Evolutionary conservation across 2,113 vertebrate species (phyloP).

Genomic region (Mesembrinibis cayennensis): DNA sequence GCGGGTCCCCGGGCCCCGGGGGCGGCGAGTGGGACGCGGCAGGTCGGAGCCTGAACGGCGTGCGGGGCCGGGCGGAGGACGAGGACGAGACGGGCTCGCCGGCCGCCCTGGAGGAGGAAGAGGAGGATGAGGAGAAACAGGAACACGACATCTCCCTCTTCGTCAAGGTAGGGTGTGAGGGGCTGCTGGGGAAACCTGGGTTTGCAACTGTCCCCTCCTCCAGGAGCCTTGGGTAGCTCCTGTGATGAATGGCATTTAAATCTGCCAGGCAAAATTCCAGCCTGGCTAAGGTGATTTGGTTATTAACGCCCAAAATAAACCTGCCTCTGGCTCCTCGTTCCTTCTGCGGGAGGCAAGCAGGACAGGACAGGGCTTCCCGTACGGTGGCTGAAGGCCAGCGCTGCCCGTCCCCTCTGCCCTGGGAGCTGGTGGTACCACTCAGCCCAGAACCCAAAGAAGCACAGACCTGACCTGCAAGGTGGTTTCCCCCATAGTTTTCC

Average conservation of each 20-base stretch:
- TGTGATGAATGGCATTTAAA: background rate
- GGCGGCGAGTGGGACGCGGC: background rate
- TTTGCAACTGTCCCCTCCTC: fast-evolving
- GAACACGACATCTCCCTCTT: slow-evolving; percentile 87
- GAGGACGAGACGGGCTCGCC: background rate
- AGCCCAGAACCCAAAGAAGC: background rate
- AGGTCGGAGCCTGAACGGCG: slow-evolving; percentile 18
- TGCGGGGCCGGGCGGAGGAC: background rate
- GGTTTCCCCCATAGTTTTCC: background rate
- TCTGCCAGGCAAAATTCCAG: background rate
- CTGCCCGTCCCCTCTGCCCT: background rate
- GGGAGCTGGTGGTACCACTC: background rate
- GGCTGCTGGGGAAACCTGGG: background rate
- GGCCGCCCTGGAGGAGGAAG: background rate
- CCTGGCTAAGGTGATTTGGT: background rate
- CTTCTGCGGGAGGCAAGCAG: too few species aligned
- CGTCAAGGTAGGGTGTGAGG: slow-evolving; percentile 76
- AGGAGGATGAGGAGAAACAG: slow-evolving; percentile 4
- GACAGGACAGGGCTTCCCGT: background rate
- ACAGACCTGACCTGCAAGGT: background rate
- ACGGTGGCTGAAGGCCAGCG: background rate
- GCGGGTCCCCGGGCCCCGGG: background rate
- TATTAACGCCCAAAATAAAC: background rate
- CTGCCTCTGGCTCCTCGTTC: background rate
- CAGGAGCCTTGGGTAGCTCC: background rate